A percentile compares a stretch with the other conserved stretches of the same genome.
Evolutionary conservation across 1,140 invertebrate genomes (phyloP).

Genomic region (Ctenoplectra terminalis): DNA sequence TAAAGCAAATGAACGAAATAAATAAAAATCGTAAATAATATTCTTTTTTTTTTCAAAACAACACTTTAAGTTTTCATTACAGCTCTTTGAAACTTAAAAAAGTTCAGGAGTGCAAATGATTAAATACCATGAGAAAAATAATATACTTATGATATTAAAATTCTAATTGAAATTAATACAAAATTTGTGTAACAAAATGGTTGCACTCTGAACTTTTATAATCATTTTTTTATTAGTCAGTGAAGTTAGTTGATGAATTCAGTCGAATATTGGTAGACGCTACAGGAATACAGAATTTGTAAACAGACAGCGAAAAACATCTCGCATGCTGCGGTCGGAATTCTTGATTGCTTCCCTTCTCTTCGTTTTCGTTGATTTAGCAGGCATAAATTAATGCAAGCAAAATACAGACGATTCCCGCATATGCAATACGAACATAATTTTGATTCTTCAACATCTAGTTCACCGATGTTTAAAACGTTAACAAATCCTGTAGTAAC

Average conservation of each 20-base stretch:
- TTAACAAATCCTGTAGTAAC: conserved; percentile 57
- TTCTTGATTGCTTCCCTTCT: conserved; percentile 72
- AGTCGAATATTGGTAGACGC: conserved; percentile 3
- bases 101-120: too few species aligned
- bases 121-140: neutral
- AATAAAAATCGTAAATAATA: too few species aligned
- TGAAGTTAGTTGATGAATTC: neutral
- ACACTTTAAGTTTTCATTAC: too few species aligned
- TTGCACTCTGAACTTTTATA: too few species aligned
- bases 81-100: too few species aligned
- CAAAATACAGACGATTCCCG: conserved; percentile 29
- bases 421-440: neutral
- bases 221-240: neutral
- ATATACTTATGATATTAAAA: neutral
- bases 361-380: conserved; percentile 50
- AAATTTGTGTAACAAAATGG: too few species aligned
- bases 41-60: too few species aligned
- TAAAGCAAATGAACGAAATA: too few species aligned
- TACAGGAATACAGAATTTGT: conserved; percentile 15
- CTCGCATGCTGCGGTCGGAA: conserved; percentile 32
- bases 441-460: conserved; percentile 29
- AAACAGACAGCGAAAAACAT: conserved; percentile 16
- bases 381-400: conserved; percentile 49
- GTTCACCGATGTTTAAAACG: conserved; percentile 63
- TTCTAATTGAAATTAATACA: neutral